Evolutionary conservation across 2,113 vertebrate species (phyloP).

Genomic region (Thalassoma bifasciatum): DNA sequence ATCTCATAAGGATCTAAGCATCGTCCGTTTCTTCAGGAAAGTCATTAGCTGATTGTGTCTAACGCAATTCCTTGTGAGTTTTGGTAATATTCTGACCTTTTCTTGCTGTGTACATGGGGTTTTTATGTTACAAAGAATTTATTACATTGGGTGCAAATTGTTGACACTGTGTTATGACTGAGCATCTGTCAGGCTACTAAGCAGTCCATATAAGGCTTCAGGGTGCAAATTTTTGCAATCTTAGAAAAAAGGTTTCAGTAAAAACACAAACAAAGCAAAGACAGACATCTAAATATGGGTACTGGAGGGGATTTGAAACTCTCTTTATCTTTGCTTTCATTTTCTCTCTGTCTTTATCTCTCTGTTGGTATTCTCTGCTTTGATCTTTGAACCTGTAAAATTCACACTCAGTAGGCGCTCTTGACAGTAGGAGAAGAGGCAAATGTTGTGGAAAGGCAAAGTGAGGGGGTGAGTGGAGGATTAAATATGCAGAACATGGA

Average conservation of each 20-base stretch:
- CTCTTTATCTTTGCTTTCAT: conserved; percentile 65
- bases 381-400: conserved; percentile 77
- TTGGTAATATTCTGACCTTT: conserved; percentile 18
- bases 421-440: conserved; percentile 70
- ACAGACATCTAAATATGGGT: conserved; percentile 72
- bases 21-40: conserved; percentile 21
- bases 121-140: conserved; percentile 10
- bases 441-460: conserved; percentile 67
- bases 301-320: conserved; percentile 66
- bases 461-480: conserved; percentile 70
- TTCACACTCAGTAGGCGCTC: conserved; percentile 60
- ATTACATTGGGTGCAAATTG: conserved; percentile 35
- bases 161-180: conserved; percentile 30
- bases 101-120: background rate
- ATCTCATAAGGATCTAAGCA: conserved; percentile 34
- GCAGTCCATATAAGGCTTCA: conserved; percentile 51
- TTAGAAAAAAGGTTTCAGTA: conserved; percentile 36
- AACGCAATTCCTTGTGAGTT: background rate
- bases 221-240: conserved; percentile 27
- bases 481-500: conserved; percentile 77
- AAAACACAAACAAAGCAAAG: conserved; percentile 67
- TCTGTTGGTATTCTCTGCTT: conserved; percentile 60
- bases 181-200: conserved; percentile 44
- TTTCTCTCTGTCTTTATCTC: conserved; percentile 64
- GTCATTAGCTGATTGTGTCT: conserved; percentile 26